Evolutionary conservation across 2,888 invertebrate genomes (phyloP), one percentile per base, ranked within the genome.

Genomic region (Euclidia mi): DNA sequence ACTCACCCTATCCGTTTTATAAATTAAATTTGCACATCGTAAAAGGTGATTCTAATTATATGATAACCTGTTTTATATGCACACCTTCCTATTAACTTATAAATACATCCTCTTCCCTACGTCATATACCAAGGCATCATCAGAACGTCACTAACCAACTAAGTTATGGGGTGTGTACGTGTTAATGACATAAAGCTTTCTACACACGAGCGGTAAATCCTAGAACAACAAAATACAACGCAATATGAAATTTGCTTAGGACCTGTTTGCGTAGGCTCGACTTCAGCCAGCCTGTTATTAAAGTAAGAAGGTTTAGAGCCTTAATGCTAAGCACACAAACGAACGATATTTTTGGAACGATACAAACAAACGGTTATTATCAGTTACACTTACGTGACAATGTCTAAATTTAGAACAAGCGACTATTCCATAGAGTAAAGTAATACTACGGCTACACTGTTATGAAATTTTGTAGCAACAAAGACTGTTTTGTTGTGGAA

Each of bases 171-270:
- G 41, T 35, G 17, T 38, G 32, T 2, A 52, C 41, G 61, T 41
- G 45, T 45, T 69, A 37, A 65, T 65, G 51, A 34, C 38, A 65
- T 65, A 56, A 72, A 58, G 42, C 48, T 48, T 60, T 51, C 51
- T 34, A 38, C 44, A 60, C 50, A 55, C 43, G 37, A 50, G 46
- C 49, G 49, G 35, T 65, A 72, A 73, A 71, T 71, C 78, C 73
- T 74, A 76, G 69, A 75, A 82, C 67, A 82, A 80, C 78, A 82
- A 67, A 77, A 76, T 72, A 72, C 56, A 44, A 52, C 67, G 61
- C 64, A 71, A 76, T 82, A 79, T 82, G 71, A 79, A 75, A 80
- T 84, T 84, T 80, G 76, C 72, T 82, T 82, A 81, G 84, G 82
- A 53, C 31, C 29, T 76, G 78, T 81, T 84, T 83, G 70, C 28